Conservation (phyloP, 30 jellyfish, hydroid and myxozoan genomes). For the Aurelia aurita complex sp. Pacific region DNA sequence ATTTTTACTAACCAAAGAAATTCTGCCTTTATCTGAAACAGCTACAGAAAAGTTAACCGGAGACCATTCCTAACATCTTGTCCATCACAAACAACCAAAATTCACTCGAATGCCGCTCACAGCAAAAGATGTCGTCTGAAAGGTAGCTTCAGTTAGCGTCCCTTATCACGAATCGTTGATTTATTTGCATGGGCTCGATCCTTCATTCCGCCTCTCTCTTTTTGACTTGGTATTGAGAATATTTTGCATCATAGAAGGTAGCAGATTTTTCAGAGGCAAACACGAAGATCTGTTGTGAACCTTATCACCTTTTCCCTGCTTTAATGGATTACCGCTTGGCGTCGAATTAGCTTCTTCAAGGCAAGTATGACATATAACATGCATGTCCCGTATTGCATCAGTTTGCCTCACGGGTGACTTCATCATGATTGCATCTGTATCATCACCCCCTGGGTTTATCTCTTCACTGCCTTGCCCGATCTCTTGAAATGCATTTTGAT, state of each 20-base stretch:
- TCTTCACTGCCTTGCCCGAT: constrained; percentile 1
- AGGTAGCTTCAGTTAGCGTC: no score
- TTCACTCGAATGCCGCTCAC: no score
- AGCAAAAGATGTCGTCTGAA: no score
- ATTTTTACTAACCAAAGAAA: no score
- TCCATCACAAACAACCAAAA: no score
- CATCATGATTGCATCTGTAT: constrained; percentile 18
- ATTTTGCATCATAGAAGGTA: constrained; percentile 51
- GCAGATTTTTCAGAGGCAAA: constrained; percentile 28
- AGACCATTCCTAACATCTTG: no score
- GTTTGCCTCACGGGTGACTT: not conserved
- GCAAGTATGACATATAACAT: not conserved
- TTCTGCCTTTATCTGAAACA: no score
- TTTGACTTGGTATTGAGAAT: constrained; percentile 42
- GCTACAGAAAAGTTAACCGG: no score
- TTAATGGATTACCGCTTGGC: not conserved
- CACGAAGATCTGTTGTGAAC: constrained; percentile 15
- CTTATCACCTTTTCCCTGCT: not conserved
- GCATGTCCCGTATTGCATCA: not conserved
- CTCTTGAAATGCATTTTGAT: constrained; percentile 69
- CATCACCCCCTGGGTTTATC: not conserved
- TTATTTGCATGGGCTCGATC: not conserved
- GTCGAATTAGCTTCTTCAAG: not conserved
- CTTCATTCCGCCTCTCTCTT: constrained; percentile 7
- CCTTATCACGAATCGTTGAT: no score